These are phyloP conservation scores for Mohoua ochrocephala DNA, from an alignment of 2,113 vertebrate species.

Conservation along the genomic window DNA sequence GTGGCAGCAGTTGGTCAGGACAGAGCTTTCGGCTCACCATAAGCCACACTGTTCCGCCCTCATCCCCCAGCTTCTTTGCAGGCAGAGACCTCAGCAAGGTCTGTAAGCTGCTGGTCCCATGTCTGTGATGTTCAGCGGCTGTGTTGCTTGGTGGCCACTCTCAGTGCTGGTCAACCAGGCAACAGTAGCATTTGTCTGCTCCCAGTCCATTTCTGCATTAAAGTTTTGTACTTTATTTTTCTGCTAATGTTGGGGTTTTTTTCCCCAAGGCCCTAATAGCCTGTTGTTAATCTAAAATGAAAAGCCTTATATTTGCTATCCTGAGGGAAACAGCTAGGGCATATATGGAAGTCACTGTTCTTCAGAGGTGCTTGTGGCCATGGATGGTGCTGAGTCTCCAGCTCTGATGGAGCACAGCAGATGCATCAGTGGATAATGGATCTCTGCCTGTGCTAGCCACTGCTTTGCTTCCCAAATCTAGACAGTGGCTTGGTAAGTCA, in stretches of 20 bases:
- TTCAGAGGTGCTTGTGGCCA: accelerated
- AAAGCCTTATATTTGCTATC: not conserved
- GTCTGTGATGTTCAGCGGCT: not conserved
- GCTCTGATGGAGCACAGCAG: not conserved
- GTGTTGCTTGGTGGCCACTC: not conserved
- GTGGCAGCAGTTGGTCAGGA: not conserved
- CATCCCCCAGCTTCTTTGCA: not conserved
- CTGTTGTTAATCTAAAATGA: not conserved
- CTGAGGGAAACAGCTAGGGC: not conserved
- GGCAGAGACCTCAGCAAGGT: not conserved
- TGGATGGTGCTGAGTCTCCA: not conserved
- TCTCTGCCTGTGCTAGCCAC: not conserved
- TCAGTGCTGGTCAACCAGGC: accelerated
- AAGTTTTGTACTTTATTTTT: not conserved
- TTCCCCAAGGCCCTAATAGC: not conserved
- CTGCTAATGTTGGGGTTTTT: not conserved
- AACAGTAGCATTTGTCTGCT: not conserved
- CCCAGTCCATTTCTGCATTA: not conserved
- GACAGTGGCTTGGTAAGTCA: not conserved
- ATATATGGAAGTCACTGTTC: not conserved
- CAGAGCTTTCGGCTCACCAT: not conserved
- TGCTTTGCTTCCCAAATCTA: not conserved
- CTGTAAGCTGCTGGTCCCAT: not conserved
- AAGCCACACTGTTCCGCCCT: not conserved
- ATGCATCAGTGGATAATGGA: not conserved